These are phyloP conservation scores for Clusia tigrina DNA, from an alignment of 2,888 invertebrate species.

Conservation along the genomic window DNA sequence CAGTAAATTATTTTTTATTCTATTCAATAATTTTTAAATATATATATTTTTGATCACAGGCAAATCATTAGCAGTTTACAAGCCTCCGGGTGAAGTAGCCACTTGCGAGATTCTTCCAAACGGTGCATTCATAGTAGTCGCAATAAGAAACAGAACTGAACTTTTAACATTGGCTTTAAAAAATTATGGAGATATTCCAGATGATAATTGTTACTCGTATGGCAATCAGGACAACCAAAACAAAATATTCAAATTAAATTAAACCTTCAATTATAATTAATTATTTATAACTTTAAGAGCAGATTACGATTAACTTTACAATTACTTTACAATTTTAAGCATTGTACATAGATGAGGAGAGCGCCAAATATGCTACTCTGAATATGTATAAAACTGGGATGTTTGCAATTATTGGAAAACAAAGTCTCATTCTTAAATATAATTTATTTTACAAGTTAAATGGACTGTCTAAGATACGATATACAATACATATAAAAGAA, in stretches of 20 bases:
- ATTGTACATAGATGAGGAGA: not conserved
- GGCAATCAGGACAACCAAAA: conserved; percentile 69
- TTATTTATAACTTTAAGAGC: conserved; percentile 3
- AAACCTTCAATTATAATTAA: conserved; percentile 7
- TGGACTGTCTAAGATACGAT: not conserved
- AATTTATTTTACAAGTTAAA: not conserved
- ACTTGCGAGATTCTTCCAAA: conserved; percentile 80
- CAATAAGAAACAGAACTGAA: conserved; percentile 72
- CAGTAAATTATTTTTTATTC: not conserved
- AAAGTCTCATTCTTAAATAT: not conserved
- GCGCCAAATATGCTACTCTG: not conserved
- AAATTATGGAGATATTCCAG: conserved; percentile 53
- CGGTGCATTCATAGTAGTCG: conserved; percentile 75
- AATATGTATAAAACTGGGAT: not conserved
- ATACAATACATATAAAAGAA: too few species aligned
- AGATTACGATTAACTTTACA: not conserved
- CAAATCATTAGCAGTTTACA: conserved; percentile 79
- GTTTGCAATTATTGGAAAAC: not conserved
- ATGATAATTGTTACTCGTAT: conserved; percentile 61
- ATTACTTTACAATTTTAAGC: not conserved
- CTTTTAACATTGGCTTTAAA: conserved; percentile 73
- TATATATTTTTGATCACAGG: conserved; percentile 66
- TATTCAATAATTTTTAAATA: not conserved
- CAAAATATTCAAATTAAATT: conserved; percentile 68
- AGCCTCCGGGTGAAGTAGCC: conserved; percentile 76